These are phyloP conservation scores for Manis javanica DNA, from an alignment of 2,797 vertebrate genomes.

Conservation along the genomic window DNA sequence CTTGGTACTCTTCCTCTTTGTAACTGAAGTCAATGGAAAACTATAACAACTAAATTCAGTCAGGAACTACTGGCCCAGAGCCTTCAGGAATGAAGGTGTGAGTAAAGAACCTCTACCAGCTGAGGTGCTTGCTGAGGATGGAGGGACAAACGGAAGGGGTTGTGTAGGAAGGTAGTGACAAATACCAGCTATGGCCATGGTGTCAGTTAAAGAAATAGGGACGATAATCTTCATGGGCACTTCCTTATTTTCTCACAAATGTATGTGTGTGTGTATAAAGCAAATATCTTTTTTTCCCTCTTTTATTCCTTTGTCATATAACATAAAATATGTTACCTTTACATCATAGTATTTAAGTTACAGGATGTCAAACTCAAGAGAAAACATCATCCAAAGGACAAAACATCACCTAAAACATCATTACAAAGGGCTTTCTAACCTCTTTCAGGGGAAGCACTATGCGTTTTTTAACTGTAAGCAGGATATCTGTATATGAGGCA, in stretches of 20 bases:
- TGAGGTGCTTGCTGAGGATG: background rate
- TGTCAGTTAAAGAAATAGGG: background rate
- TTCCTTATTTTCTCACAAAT: constrained; percentile 24
- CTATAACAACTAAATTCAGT: background rate
- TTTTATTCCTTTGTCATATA: background rate
- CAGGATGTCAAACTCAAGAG: background rate
- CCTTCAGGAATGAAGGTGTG: background rate
- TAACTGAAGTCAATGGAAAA: constrained; percentile 24
- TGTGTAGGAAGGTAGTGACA: background rate
- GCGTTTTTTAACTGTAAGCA: background rate
- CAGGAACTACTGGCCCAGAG: background rate
- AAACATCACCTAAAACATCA: too few relatives aligned
- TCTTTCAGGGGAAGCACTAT: background rate
- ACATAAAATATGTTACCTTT: background rate
- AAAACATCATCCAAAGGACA: background rate
- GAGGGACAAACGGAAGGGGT: background rate
- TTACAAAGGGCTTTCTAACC: background rate
- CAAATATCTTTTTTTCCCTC: background rate
- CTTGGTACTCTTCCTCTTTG: background rate
- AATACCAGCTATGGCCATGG: background rate
- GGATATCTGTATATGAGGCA: background rate
- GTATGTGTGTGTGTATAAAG: background rate
- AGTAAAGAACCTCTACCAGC: background rate
- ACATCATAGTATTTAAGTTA: background rate
- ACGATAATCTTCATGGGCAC: background rate